These are phyloP conservation scores for Athalia rosae DNA, from an alignment of 2,888 invertebrate species.

Conservation along the genomic window DNA sequence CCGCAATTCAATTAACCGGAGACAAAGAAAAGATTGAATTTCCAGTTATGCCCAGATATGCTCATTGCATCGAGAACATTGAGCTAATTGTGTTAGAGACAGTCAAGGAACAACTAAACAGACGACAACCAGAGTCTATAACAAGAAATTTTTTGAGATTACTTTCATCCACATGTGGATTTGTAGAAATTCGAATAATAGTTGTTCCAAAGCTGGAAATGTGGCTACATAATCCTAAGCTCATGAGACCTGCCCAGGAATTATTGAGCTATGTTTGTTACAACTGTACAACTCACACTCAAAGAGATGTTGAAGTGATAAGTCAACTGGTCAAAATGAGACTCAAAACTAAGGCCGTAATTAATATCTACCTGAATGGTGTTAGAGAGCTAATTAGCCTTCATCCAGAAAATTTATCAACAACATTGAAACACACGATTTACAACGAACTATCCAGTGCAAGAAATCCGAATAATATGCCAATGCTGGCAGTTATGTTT, in stretches of 20 bases:
- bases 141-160: constrained; percentile 92
- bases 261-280: constrained; percentile 92
- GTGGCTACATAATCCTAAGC: constrained; percentile 97
- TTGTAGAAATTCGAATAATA: constrained; percentile 88
- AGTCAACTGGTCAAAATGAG: constrained; percentile 91
- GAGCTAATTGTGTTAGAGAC: constrained; percentile 90
- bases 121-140: constrained; percentile 90
- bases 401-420: constrained; percentile 88
- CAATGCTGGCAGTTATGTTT: constrained; percentile 91
- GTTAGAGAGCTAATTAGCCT: constrained; percentile 93
- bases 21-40: constrained; percentile 73
- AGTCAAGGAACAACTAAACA: constrained; percentile 89
- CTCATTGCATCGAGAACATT: constrained; percentile 79
- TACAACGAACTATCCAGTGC: constrained; percentile 96
- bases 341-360: constrained; percentile 94
- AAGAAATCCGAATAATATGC: constrained; percentile 96
- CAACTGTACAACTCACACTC: constrained; percentile 86
- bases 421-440: constrained; percentile 92
- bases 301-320: constrained; percentile 84
- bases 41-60: constrained; percentile 77
- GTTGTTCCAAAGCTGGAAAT: constrained; percentile 89
- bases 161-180: constrained; percentile 89
- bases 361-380: constrained; percentile 91
- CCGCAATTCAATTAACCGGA: constrained; percentile 59
- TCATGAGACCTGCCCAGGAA: constrained; percentile 94